Base-by-base conservation (phyloP, 2,888 invertebrate species). In the Xanthorhoe spadicearia region DNA sequence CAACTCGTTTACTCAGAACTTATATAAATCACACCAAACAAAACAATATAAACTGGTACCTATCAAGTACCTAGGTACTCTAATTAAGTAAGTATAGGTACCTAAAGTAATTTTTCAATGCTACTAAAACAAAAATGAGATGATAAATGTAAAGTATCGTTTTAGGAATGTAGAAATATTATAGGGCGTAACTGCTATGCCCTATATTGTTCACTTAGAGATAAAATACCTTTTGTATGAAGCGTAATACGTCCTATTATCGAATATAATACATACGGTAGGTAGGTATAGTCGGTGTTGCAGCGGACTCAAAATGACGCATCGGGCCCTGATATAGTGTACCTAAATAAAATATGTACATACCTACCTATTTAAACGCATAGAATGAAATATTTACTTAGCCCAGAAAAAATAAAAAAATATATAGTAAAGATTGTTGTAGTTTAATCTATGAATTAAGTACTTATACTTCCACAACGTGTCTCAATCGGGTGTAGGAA, bases 391-490 rank as follows among this genome's bases (percentile, higher is more conserved):
- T 8, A 48, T 48, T 48, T 35, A 19, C 35, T 50, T 48, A 19
- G 38, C 8, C 17, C 46, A 54, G n/a, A n/a, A 49, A 38, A 64
- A 52, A 54, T 32, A 28, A 49, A 48, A 46, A 5, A 38, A 35
- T 48, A 73, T 72, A 75, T 75, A 74, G 81, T 79, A 83, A 83
- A 86, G 82, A 83, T 66, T 35, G 63, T 71, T 0, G 2, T 3
- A 54, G 10, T 18, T 28, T 53, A 15, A 48, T 49, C 17, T 23
- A 51, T 63, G 18, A 9, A 32, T 51, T 60, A 76, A 63, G 79
- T 69, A 77, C 23, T 1, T n/a, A n/a, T n/a, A n/a, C n/a, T n/a
- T 3, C 1, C 62, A 82, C 75, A 82, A 83, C 84, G 84, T 84
- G 84, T 79, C 74, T 72, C 70, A 72, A 73, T 69, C 71, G 49